Base-by-base conservation (phyloP, 2,888 invertebrate species). In the Nephrocerus scutellatus region DNA sequence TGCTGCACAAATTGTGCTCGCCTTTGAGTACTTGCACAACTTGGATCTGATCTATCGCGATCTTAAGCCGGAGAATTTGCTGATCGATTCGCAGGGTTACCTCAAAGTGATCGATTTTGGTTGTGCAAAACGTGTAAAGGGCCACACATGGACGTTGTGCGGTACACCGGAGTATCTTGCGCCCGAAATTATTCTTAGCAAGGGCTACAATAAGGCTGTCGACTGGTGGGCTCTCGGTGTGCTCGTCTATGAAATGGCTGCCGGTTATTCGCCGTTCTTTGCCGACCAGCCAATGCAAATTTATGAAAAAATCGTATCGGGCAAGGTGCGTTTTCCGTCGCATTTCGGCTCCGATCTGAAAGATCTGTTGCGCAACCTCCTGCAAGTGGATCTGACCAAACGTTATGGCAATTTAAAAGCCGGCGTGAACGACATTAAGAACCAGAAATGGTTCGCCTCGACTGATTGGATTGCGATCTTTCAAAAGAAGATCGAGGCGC, bases 221-320 rank as follows among this genome's bases (percentile, higher is more conserved):
- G 97, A 98, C 66, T 98, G 97, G 97, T 98, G 97, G 97, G 97
- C 97, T 24, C 77, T 99, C 21, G 95, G 95, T n/a, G 93, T 95
- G 5, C 74, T 91, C 43, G 91, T 96, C 32, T 96, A 95, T 68
- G 95, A 96, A 74, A 96, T 96, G 95, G 92, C 93, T 36, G 95
- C 95, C 37, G 98, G 98, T 13, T 98, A 98, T 72, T 97, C 98
- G 49, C 98, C 98, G 4, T 99, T 99, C 75, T 99, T 98, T 68
- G 98, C 98, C 52, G 98, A 99, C 70, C 97, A 99, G 67, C 98
- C 98, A 18, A 98, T 99, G 54, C 97, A 98, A 72, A 99, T 99
- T 60, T 99, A 99, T 68, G 98, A 99, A 72, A 98, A 98, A 74
- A 99, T 99, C 58, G 98, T 99, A 8, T 92, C 93, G 34, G 98